Base-by-base conservation (phyloP, 2,888 invertebrate species). In the Leucophenga maculata region DNA sequence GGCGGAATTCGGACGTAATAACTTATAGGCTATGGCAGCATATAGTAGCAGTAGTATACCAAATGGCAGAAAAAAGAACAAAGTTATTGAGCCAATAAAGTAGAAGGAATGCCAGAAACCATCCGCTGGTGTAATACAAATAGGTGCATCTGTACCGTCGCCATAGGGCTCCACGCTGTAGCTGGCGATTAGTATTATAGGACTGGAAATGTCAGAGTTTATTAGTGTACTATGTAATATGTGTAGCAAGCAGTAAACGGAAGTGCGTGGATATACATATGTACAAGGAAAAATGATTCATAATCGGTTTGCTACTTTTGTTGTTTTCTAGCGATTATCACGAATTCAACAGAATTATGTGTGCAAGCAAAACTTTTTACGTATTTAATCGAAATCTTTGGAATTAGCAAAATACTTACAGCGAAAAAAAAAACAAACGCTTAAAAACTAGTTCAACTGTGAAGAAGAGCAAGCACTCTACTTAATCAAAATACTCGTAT, bases 21-120 rank as follows among this genome's bases (percentile, higher is more conserved):
- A 90, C 85, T 96, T 94, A 78, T 93, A 93, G 22, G 96, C 95
- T 77, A 97, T 97, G 77, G 95, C 91, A 73, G 94, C 93, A 89
- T 97, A 97, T 32, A 97, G 90, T 31, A 94, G 91, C 20, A 96
- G 90, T 18, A 97, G 91, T 52, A 97, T 93, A 73, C 93, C 91
- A 65, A 97, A 91, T 0, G 97, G 97, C 55, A 96, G 87, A 79
- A 94, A 92, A 90, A 97, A 97, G 91, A 97, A 97, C 69, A 95
- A 80, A 0, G 93, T 91, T 79, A 95, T 94, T 82, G 93, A 94
- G 75, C 92, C 91, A 76, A 95, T 90, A 90, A 96, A 94, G 90
- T 94, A 97, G 64, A 93, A 89, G 20, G 93, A 92, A 59, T 94
- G 92, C 93, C 96, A 95, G 83, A 93, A 91, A 70, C 92, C 92